phyloP scores from a whole-genome alignment of 2,113 vertebrate species.

The Tragelaphus buxtoni region DNA sequence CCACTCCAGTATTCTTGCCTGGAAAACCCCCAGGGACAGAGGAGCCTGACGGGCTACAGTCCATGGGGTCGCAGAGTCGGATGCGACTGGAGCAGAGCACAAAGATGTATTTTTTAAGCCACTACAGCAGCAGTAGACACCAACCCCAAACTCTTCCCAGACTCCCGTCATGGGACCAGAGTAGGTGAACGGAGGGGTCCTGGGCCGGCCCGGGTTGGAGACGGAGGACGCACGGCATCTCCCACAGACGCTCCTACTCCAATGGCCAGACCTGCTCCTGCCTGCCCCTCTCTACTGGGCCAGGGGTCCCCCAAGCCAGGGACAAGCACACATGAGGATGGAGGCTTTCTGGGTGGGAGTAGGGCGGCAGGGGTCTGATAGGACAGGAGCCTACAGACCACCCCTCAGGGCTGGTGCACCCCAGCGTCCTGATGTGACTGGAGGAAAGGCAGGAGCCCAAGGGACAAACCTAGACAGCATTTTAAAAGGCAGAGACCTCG shows the following conservation, averaged over 20 bases:
- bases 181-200: not conserved
- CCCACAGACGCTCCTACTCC: not conserved
- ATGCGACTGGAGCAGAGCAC: not conserved
- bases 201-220: rapidly evolving
- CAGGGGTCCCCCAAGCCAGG: not conserved
- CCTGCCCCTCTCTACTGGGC: not conserved
- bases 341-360: not conserved
- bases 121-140: not conserved
- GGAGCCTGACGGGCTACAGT: not conserved
- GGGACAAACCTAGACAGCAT: not conserved
- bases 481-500: not conserved
- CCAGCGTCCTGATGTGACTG: not conserved
- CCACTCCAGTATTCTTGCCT: not conserved
- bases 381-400: not conserved
- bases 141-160: not conserved
- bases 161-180: not conserved
- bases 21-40: not conserved
- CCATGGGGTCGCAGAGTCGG: not conserved
- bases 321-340: not conserved
- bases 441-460: not conserved
- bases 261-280: not conserved
- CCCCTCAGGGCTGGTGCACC: not conserved
- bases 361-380: not conserved
- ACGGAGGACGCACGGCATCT: not conserved
- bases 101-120: not conserved